Conservation (phyloP, 1,140 invertebrate species). For the Rhyzopertha dominica region DNA sequence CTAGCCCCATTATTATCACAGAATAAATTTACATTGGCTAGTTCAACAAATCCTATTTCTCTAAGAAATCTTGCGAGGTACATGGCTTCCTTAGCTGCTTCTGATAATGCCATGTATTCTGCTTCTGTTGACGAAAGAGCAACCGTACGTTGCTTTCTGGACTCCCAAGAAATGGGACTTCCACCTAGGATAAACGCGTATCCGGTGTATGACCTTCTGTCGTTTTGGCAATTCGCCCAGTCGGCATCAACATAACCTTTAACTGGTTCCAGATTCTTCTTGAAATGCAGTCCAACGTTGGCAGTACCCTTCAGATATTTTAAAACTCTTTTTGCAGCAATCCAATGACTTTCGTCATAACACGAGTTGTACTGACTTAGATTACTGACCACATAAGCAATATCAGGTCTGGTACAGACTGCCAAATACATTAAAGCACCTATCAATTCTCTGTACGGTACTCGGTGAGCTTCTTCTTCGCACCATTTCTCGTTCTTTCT, state of each 20-base stretch:
- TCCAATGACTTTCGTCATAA: constrained; percentile 41
- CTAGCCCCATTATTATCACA: constrained; percentile 16
- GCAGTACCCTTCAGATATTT: constrained; percentile 32
- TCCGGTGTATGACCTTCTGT: constrained; percentile 31
- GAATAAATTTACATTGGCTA: neutral
- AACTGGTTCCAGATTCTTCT: neutral
- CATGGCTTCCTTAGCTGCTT: constrained; percentile 21
- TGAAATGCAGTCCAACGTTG: constrained; percentile 1
- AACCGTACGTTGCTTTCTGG: constrained; percentile 37
- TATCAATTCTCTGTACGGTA: constrained; percentile 38
- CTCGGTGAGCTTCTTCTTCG: no score
- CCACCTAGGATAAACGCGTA: constrained; percentile 22
- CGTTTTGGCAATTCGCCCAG: constrained; percentile 27
- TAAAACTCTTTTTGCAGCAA: constrained; percentile 44
- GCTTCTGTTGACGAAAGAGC: constrained; percentile 40
- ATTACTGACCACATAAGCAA: constrained; percentile 44
- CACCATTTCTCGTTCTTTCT: no score
- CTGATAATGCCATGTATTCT: constrained; percentile 37
- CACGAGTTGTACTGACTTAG: constrained; percentile 46
- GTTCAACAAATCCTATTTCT: neutral
- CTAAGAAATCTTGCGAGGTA: no score
- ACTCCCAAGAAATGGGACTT: constrained; percentile 27
- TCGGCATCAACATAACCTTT: constrained; percentile 31
- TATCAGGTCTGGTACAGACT: constrained; percentile 46
- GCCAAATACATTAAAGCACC: constrained; percentile 46